phyloP scores from a whole-genome alignment of 2,797 vertebrate species.

The Crenichthys baileyi region DNA sequence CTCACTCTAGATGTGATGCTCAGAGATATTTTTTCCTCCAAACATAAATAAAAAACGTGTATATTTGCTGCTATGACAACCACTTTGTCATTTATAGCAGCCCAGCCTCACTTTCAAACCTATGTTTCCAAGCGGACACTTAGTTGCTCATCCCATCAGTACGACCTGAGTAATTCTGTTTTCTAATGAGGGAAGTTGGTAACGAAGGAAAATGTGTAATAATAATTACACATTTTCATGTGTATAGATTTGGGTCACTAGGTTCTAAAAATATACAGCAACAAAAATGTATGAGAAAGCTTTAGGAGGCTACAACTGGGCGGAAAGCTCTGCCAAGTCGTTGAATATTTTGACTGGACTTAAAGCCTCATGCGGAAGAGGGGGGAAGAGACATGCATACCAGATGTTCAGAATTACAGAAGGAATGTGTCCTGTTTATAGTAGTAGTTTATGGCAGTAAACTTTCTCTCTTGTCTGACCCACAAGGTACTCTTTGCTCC shows the following conservation, averaged over 20 bases:
- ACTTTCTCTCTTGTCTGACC: conserved; percentile 67
- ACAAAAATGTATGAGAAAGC: conserved; percentile 28
- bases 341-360: conserved; percentile 59
- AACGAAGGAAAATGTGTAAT: background rate
- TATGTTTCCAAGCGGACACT: conserved; percentile 39
- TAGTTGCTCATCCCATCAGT: conserved; percentile 31
- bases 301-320: conserved; percentile 24
- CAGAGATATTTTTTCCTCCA: conserved; percentile 23
- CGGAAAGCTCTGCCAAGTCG: conserved; percentile 39
- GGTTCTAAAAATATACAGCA: conserved; percentile 6
- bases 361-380: conserved; percentile 54
- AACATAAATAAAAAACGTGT: conserved; percentile 1
- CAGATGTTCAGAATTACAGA: conserved; percentile 82
- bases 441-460: conserved; percentile 69
- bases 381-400: conserved; percentile 63
- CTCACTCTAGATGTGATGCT: conserved; percentile 22
- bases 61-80: conserved; percentile 27
- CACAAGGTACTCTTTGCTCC: conserved; percentile 34
- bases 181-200: background rate
- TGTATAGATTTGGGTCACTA: background rate
- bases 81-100: background rate
- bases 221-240: conserved; percentile 6
- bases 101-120: conserved; percentile 46
- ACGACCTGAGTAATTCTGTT: conserved; percentile 45
- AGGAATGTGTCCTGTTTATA: conserved; percentile 82